Percentiles rank a stretch among this genome's conserved stretches.
These are phyloP conservation scores for Chromobotia macracanthus DNA, from an alignment of 2,797 vertebrate genomes.

Conservation along the genomic window DNA sequence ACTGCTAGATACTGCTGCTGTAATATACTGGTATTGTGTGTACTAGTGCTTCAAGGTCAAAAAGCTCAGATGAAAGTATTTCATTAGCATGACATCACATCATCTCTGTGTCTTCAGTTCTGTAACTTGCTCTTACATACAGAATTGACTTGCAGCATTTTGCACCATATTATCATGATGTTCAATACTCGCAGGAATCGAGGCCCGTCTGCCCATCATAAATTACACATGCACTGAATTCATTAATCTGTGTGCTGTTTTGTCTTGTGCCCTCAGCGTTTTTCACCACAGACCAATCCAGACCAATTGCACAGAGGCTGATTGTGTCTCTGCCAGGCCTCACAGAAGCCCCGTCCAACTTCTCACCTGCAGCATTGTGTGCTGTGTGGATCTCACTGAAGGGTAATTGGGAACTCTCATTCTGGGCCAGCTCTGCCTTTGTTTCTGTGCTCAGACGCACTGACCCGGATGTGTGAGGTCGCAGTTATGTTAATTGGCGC, in stretches of 20 bases:
- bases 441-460: conserved; percentile 68
- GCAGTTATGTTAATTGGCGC: conserved; percentile 70
- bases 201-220: conserved; percentile 12
- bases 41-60: background rate
- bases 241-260: conserved; percentile 39
- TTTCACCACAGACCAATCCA: conserved; percentile 47
- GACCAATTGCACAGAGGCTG: conserved; percentile 61
- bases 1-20: no score
- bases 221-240: conserved; percentile 39
- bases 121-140: background rate
- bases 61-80: background rate
- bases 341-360: conserved; percentile 67
- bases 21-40: no score
- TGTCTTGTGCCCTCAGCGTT: conserved; percentile 39
- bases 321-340: conserved; percentile 68
- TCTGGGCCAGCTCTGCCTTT: conserved; percentile 72
- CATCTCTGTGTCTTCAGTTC: background rate
- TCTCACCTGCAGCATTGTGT: conserved; percentile 78
- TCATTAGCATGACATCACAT: background rate
- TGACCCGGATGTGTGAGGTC: conserved; percentile 77
- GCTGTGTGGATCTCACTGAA: conserved; percentile 56
- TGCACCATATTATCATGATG: no score
- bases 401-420: conserved; percentile 74
- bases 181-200: background rate
- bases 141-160: background rate